phyloP scores from a whole-genome alignment of 2,888 invertebrate genomes.

The Gnatocerus cornutus region DNA sequence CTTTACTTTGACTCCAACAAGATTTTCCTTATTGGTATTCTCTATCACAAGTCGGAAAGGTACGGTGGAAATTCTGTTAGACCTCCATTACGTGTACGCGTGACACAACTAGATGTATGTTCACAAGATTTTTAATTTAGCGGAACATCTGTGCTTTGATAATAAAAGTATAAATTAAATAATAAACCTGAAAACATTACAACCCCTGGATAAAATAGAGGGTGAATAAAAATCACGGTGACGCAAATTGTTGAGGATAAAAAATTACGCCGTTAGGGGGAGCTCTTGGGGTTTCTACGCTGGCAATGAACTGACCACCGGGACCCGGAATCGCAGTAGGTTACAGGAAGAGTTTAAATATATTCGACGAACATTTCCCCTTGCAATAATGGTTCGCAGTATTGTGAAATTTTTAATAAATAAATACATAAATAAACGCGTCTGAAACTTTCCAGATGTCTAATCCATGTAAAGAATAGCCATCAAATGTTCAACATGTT shows the following conservation, averaged over 20 bases:
- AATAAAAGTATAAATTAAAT: slow-evolving; percentile 10
- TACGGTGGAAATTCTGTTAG: slow-evolving; percentile 41
- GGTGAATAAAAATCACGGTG: slow-evolving; percentile 20
- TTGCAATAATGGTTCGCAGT: too few relatives aligned
- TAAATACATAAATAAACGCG: too few relatives aligned
- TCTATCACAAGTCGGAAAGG: slow-evolving; percentile 36
- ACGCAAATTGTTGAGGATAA: slow-evolving; percentile 24
- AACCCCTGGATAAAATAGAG: neutral
- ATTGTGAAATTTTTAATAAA: too few relatives aligned
- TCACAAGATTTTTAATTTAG: slow-evolving; percentile 6
- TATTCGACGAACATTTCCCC: too few relatives aligned
- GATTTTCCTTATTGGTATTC: slow-evolving; percentile 51
- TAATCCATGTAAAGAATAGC: neutral
- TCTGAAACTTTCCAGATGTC: too few relatives aligned
- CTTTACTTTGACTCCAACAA: slow-evolving; percentile 51
- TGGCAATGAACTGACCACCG: slow-evolving; percentile 26
- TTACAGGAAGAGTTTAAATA: slow-evolving; percentile 14
- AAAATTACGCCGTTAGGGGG: slow-evolving; percentile 21
- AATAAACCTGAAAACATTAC: neutral
- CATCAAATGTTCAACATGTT: neutral
- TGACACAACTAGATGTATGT: neutral
- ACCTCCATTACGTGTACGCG: slow-evolving; percentile 30
- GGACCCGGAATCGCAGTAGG: slow-evolving; percentile 18
- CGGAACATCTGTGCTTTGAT: neutral
- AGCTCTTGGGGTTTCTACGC: slow-evolving; percentile 26